phyloP scores from a whole-genome alignment of 2,113 vertebrate genomes.

The Mirza zaza region DNA sequence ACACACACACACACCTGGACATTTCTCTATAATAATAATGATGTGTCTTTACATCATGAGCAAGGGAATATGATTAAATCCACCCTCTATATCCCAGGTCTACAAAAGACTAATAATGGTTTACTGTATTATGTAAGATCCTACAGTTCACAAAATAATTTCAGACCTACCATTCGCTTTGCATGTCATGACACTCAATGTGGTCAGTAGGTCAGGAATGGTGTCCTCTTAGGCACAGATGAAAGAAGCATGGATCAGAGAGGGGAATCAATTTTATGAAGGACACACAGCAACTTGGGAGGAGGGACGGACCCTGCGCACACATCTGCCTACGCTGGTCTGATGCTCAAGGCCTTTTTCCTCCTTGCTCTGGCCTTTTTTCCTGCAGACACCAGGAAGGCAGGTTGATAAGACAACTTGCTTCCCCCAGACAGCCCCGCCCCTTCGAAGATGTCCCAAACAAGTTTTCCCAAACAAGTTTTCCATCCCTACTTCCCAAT shows the following conservation, averaged over 20 bases:
- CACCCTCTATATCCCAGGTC: not conserved
- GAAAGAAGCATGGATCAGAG: not conserved
- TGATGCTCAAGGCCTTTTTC: not conserved
- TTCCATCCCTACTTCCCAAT: not conserved
- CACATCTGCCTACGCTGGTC: not conserved
- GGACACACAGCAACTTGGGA: not conserved
- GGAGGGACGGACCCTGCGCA: rapidly evolving
- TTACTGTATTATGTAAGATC: not conserved
- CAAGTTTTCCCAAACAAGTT: not conserved
- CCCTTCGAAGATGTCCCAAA: not conserved
- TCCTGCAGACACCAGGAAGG: not conserved
- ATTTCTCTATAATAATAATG: not conserved
- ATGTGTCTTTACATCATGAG: not conserved
- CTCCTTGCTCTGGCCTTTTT: not conserved
- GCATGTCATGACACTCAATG: not conserved
- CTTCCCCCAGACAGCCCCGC: not conserved
- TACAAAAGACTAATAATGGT: not conserved
- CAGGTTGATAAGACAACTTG: not conserved
- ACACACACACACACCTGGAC: not conserved
- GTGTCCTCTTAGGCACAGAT: not conserved
- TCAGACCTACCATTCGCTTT: not conserved
- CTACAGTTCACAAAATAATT: not conserved
- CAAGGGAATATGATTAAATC: not conserved
- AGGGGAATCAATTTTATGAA: not conserved
- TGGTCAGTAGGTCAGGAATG: not conserved